Evolutionary conservation across 92 coral and sea anemone species (phyloP), one percentile per base, ranked within the genome.

Genomic region (Diadumene lineata): DNA sequence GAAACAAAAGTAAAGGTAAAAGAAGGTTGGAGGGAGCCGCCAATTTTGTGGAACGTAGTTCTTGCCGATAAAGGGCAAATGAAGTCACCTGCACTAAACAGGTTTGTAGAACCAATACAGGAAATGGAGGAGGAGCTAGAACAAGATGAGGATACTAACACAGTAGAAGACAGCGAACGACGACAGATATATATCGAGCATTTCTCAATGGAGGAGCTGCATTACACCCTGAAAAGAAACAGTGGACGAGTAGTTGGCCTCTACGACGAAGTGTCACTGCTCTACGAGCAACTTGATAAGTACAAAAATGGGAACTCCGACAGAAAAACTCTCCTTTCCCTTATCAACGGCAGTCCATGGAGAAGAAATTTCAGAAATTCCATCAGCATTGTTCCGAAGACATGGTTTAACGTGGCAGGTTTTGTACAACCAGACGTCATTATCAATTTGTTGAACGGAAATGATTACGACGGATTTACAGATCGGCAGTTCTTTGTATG

Each of bases 51-150:
- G 92, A 78, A 66, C 29, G 84, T 78, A 1, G 92, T 87, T 55
- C 71, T 82, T 22, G 87, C 87, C 2, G 84, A 82, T 68, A 87
- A 82, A 67, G 92, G 87, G 0, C 84, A 87, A 62, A 87, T 82
- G 71, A 87, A 87, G 68, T 82, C 92, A 6, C 84, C 84, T 11
- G 81, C 87, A n/a, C 84, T 82, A 6, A 73, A 72, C 69, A 16
- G 86, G 27, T 70, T 86, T 56, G 31, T 81, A 17, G 44, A 76
- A 31, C 86, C 87, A 1, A 70, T 86, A 31, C 77, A 81, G 56
- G 69, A 48, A 10, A 10, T 57, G 62, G 87, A 82, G 26, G 57
- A 58, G 30, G 15, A 60, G 28, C 55, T 31, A 11, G 1, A 38
- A 22, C 11, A 24, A 34, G 77, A 56, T 38, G 75, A 57, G 24